Conservation (phyloP, 2,888 invertebrate genomes). For the Agelastica alni region DNA sequence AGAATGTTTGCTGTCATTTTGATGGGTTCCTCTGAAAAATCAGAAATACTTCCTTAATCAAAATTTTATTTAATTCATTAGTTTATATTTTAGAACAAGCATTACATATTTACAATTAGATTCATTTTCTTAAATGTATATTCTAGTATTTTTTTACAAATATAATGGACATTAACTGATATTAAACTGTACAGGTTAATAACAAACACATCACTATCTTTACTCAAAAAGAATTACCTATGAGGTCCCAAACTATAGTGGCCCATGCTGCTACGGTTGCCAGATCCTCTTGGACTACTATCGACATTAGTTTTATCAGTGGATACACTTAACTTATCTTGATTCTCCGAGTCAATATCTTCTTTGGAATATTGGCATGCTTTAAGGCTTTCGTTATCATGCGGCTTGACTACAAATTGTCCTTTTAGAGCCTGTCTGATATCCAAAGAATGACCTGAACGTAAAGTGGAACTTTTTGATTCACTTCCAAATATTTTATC, state of each 20-base stretch:
- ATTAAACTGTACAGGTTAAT: too few relatives aligned
- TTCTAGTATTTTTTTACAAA: too few relatives aligned
- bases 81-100: too few relatives aligned
- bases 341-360: constrained; percentile 2
- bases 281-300: constrained; percentile 56
- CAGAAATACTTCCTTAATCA: background rate
- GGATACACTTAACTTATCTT: constrained; percentile 18
- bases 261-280: constrained; percentile 57
- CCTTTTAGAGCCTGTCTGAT: constrained; percentile 57
- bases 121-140: too few relatives aligned
- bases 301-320: constrained; percentile 27
- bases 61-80: background rate
- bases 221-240: constrained; percentile 46
- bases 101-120: too few relatives aligned
- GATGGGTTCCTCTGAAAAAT: constrained; percentile 46
- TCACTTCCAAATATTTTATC: constrained; percentile 16
- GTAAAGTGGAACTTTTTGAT: constrained; percentile 42
- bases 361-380: constrained; percentile 54
- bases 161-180: too few relatives aligned
- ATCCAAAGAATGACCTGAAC: constrained; percentile 50
- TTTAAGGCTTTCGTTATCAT: constrained; percentile 70
- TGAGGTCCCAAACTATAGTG: constrained; percentile 56
- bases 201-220: too few relatives aligned
- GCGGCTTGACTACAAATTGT: constrained; percentile 65
- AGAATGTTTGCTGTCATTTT: constrained; percentile 38